Percentiles rank a stretch among this genome's conserved stretches.
Evolutionary conservation across 1,140 invertebrate genomes (phyloP).

Genomic region (Caenorhabditis inopinata): DNA sequence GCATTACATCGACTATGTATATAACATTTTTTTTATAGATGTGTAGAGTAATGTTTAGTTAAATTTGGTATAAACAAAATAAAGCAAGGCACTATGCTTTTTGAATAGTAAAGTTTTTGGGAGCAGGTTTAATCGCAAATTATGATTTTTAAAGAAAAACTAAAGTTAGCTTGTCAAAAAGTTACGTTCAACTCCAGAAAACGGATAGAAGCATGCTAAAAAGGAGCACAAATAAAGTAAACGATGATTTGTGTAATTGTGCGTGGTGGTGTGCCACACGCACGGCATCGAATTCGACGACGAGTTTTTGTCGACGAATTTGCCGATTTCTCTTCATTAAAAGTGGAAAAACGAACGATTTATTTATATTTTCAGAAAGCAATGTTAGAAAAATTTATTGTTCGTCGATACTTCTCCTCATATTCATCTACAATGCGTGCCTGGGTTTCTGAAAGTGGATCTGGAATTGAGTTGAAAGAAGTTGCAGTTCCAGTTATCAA

Average conservation of each 20-base stretch:
- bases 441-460: background rate
- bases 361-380: background rate
- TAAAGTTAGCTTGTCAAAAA: too few relatives aligned
- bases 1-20: too few relatives aligned
- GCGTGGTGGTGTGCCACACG: background rate
- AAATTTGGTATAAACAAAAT: too few relatives aligned
- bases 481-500: background rate
- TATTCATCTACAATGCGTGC: background rate
- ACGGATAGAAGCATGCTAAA: background rate
- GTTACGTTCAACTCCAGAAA: background rate
- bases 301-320: background rate
- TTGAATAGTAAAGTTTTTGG: too few relatives aligned
- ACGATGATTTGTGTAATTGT: background rate
- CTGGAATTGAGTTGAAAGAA: slow-evolving; percentile 15
- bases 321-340: background rate
- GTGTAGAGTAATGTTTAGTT: too few relatives aligned
- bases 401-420: background rate
- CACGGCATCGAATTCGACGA: background rate
- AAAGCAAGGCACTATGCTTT: too few relatives aligned
- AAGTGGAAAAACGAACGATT: background rate
- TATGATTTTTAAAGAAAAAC: too few relatives aligned
- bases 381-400: background rate
- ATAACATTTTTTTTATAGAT: too few relatives aligned
- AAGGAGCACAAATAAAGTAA: background rate
- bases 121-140: too few relatives aligned